These are phyloP conservation scores for Tursiops truncatus DNA, from an alignment of 2,113 vertebrate species.

Conservation along the genomic window DNA sequence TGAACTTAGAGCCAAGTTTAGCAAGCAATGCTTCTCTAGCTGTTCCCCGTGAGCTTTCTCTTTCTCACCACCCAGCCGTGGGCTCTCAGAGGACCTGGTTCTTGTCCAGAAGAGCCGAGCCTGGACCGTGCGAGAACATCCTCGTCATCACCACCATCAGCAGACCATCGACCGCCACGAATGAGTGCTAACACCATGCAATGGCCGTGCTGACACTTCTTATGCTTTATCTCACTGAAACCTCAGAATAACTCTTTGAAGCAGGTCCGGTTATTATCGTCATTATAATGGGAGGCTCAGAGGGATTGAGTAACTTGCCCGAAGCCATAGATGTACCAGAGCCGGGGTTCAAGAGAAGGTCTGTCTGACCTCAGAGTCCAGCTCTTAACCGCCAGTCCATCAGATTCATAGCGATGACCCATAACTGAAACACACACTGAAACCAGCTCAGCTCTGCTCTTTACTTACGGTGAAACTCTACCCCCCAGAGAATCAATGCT, in stretches of 20 bases:
- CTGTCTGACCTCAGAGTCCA: not conserved
- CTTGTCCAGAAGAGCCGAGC: not conserved
- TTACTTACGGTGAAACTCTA: accelerated
- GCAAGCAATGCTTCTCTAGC: not conserved
- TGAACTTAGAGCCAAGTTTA: not conserved
- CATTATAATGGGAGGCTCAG: not conserved
- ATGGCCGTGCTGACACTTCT: accelerated
- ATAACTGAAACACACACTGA: not conserved
- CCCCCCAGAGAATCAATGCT: not conserved
- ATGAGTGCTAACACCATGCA: accelerated
- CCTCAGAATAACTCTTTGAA: not conserved
- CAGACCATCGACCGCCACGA: accelerated
- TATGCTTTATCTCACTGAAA: not conserved
- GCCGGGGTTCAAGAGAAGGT: not conserved
- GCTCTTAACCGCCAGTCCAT: not conserved
- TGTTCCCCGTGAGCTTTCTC: not conserved
- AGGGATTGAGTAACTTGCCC: not conserved
- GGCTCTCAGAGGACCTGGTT: not conserved
- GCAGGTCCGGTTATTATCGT: not conserved
- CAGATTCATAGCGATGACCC: not conserved
- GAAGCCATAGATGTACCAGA: not conserved
- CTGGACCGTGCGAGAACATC: accelerated
- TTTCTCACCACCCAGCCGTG: not conserved
- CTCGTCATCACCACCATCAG: accelerated
- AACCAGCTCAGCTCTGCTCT: not conserved